Evolutionary conservation across 35 echinoderm and acorn worm genomes (phyloP).

Genomic region (Apostichopus japonicus): DNA sequence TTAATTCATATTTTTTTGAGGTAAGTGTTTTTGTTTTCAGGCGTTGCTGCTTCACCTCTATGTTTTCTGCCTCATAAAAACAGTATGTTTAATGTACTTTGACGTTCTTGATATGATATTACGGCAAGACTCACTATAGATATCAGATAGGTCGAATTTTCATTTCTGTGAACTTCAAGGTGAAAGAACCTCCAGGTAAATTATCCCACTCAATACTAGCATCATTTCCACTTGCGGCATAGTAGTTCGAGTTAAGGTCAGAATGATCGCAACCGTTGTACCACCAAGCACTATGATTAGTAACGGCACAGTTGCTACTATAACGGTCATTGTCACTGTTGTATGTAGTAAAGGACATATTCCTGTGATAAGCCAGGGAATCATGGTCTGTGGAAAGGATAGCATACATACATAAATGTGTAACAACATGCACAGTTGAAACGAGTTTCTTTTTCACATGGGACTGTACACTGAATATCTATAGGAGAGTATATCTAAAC

Average conservation of each 20-base stretch:
- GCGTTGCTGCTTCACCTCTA: too few relatives aligned
- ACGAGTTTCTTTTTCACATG: too few relatives aligned
- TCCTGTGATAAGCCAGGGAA: neutral
- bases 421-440: too few relatives aligned
- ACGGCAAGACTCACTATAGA: too few relatives aligned
- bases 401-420: too few relatives aligned
- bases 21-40: too few relatives aligned
- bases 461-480: too few relatives aligned
- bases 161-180: slow-evolving; percentile 8
- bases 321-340: neutral
- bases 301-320: neutral
- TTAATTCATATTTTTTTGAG: too few relatives aligned
- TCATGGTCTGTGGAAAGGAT: neutral
- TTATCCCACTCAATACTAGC: neutral
- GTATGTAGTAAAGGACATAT: neutral
- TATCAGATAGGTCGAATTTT: neutral
- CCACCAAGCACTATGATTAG: neutral
- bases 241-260: neutral
- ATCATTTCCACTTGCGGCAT: neutral
- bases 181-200: neutral
- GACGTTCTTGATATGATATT: too few relatives aligned
- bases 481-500: too few relatives aligned
- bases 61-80: too few relatives aligned
- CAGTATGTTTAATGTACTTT: too few relatives aligned
- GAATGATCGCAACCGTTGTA: neutral